Base-by-base conservation (phyloP, 2,797 vertebrate genomes). In the Neomorphus geoffroyi region DNA sequence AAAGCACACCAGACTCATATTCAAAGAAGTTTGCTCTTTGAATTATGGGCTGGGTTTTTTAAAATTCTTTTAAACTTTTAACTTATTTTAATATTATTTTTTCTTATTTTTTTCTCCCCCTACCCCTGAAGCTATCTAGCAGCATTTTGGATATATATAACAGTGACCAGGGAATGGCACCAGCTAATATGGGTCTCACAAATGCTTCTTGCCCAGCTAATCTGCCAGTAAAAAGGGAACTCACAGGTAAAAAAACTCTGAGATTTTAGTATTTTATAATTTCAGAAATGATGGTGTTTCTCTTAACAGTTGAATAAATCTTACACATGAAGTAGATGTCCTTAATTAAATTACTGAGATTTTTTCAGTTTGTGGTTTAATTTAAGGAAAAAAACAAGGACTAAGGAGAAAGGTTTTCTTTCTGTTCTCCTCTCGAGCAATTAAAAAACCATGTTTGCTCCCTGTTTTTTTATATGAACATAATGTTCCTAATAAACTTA, bases 121-220 rank as follows among this genome's bases (percentile, higher is more conserved):
- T 90, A 13, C 54, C 32, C 97, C 97, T 92, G 60, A 94, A 98
- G 98, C 97, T 99, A 92, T 99, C 98, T 93, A 98, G 98, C 97
- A 98, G 98, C 97, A 98, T 99, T 99, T 98, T 99, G 98, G 99
- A 99, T 95, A 91, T 99, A 84, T 99, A 99, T 97, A 98, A 98
- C 96, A 98, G 97, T 94, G 99, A 99, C 96, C 98, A 98, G 98
- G 98, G 98, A 98, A 98, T 98, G 98, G 98, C 98, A 94, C 88
- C 98, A 97, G 94, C 98, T 98, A 98, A 98, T 95, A 98, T 98
- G 98, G 98, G 98, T 98, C 98, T 99, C 97, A 98, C 98, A 96
- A 98, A 98, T 97, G 97, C 98, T 97, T 98, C 98, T 97, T 99
- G 98, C 91, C 97, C 98, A 97, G 97, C 98, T 97, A 98, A 98